Conservation (phyloP, 2,797 vertebrate species). For the Cryptoblepharus egeriae region DNA sequence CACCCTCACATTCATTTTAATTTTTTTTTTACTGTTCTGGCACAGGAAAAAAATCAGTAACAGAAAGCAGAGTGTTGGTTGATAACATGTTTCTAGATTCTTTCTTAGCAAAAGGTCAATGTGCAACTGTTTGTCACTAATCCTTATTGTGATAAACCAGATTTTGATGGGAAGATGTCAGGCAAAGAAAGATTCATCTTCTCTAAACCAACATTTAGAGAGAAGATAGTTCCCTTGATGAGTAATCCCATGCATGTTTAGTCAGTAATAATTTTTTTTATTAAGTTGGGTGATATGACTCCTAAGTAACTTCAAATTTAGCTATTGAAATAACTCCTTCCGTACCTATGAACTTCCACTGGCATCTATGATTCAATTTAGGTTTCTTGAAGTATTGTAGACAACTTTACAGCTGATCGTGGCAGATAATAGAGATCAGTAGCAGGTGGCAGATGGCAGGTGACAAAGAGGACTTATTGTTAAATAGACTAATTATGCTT, state of each 20-base stretch:
- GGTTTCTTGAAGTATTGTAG: background rate
- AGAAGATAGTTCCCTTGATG: background rate
- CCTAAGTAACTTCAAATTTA: background rate
- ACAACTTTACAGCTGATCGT: background rate
- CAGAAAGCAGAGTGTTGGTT: background rate
- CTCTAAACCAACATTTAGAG: background rate
- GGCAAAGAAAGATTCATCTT: background rate
- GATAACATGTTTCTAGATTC: background rate
- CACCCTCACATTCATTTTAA: background rate
- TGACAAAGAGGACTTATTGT: background rate
- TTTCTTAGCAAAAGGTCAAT: slow-evolving; percentile 19
- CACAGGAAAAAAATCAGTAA: background rate
- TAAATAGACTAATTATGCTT: slow-evolving; percentile 13
- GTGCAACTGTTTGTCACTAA: background rate
- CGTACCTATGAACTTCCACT: background rate
- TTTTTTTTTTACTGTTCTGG: background rate
- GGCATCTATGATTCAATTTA: background rate
- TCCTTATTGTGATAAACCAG: background rate
- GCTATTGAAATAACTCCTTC: background rate
- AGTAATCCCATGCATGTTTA: background rate
- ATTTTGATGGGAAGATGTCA: slow-evolving; percentile 6
- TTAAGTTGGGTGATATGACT: no score
- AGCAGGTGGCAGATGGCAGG: background rate
- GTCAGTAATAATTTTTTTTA: background rate
- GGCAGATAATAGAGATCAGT: slow-evolving; percentile 10